phyloP scores from a whole-genome alignment of 2,888 invertebrate genomes.

The Drosophila incognita region DNA sequence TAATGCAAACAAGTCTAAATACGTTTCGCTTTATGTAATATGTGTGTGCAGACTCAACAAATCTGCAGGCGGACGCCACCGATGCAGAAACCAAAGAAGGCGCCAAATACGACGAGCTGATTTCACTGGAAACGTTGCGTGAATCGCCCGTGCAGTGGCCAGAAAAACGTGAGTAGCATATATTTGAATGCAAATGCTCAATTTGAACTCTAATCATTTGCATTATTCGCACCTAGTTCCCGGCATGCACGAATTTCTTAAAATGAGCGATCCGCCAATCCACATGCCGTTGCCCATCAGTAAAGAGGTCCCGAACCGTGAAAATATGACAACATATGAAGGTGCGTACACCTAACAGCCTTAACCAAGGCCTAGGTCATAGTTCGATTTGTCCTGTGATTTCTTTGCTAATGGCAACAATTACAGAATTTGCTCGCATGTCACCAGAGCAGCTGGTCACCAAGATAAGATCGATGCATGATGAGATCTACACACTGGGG shows the following conservation, averaged over 20 bases:
- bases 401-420: neutral
- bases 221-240: conserved; percentile 87
- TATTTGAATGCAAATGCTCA: neutral
- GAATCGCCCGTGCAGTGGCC: conserved; percentile 99
- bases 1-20: neutral
- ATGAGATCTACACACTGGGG: conserved; percentile 96
- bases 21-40: conserved; percentile 6
- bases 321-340: conserved; percentile 91
- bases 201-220: neutral
- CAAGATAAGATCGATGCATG: conserved; percentile 97
- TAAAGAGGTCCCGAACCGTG: conserved; percentile 89
- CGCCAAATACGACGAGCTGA: conserved; percentile 89
- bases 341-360: conserved; percentile 87
- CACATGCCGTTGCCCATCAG: conserved; percentile 87
- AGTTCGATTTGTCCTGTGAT: neutral
- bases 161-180: conserved; percentile 91
- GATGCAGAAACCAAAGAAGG: conserved; percentile 15
- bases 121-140: conserved; percentile 95
- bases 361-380: neutral
- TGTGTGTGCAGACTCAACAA: conserved; percentile 25
- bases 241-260: conserved; percentile 94
- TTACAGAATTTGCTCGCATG: conserved; percentile 89
- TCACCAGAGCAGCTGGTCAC: conserved; percentile 94
- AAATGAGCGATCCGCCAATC: conserved; percentile 87
- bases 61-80: conserved; percentile 37